Base-by-base conservation (phyloP, 1,140 invertebrate genomes). In the Manduca sexta region DNA sequence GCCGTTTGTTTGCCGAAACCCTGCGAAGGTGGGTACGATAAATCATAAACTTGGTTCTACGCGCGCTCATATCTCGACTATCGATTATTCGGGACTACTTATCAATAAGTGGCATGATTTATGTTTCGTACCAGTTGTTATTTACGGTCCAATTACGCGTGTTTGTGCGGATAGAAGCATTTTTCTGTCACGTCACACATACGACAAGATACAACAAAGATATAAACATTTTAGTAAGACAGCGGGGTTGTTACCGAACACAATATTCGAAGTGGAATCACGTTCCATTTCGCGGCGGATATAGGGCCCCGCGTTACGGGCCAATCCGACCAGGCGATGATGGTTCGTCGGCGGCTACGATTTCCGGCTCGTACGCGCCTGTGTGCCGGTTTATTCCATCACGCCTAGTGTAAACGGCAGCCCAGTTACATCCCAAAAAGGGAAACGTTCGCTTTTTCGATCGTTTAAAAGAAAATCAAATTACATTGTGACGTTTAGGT, bases 201-300 rank as follows among this genome's bases (percentile, higher is more conserved):
- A 10, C 6, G 4, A 34, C n/a, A 35, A 7, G 11, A 35, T 35
- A 12, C 33, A 35, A n/a, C 33, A 39, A 39, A 16, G 42, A 31
- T 11, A 43, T 15, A 26, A 5, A 26, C 21, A 26, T 26, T 5
- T 26, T 26, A 8, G 21, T 26, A 26, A 26, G 21, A 26, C 21
- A 26, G 41, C 37, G 45, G 45, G 45, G 21, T 15, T 35, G 49
- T 47, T 29, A 35, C 37, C 30, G 48, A 55, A 33, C 21, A 37
- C 40, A 45, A 45, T 60, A 66, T 70, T 60, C 60, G 63, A 60
- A 74, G 64, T 77, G 62, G 64, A 74, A 68, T 68, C 74, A 77
- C 75, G 70, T 77, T 74, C 68, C 69, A 82, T 82, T 82, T 73
- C 72, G 74, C 66, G 70, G 63, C 75, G 78, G 78, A 78, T 79